Evolutionary conservation across 2,888 invertebrate species (phyloP).

Genomic region (Heliconius erato): DNA sequence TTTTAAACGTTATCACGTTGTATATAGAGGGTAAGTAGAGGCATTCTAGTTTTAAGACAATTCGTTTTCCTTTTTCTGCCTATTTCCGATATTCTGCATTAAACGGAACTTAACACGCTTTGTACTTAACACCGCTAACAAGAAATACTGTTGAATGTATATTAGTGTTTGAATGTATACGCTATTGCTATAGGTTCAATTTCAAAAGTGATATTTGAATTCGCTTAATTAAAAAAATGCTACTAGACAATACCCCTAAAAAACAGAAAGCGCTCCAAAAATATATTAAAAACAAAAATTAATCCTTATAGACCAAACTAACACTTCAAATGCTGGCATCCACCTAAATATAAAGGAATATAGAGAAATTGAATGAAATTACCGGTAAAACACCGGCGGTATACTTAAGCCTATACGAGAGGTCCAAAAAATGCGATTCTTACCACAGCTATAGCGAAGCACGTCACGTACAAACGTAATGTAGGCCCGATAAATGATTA

Average conservation of each 20-base stretch:
- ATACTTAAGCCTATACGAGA: conserved; percentile 36
- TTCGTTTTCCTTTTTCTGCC: no score
- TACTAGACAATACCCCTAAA: neutral
- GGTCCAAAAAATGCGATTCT: conserved; percentile 58
- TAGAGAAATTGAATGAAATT: conserved; percentile 37
- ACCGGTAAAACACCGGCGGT: conserved; percentile 34
- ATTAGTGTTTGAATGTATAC: no score
- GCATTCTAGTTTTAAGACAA: no score
- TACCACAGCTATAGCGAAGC: conserved; percentile 59
- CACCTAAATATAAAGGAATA: conserved; percentile 6
- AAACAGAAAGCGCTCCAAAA: neutral
- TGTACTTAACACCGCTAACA: no score
- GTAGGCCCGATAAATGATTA: conserved; percentile 71
- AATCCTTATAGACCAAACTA: neutral
- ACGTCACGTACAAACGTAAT: conserved; percentile 67
- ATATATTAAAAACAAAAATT: no score
- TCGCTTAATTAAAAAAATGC: neutral
- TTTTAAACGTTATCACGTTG: no score
- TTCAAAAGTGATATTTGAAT: no score
- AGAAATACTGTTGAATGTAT: no score
- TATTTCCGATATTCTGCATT: no score
- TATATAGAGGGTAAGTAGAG: no score
- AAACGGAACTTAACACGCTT: no score
- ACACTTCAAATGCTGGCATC: neutral
- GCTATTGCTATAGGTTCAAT: neutral